These are phyloP conservation scores for Pangasius mekongensis DNA, from an alignment of 2,797 vertebrate species.

Conservation along the genomic window DNA sequence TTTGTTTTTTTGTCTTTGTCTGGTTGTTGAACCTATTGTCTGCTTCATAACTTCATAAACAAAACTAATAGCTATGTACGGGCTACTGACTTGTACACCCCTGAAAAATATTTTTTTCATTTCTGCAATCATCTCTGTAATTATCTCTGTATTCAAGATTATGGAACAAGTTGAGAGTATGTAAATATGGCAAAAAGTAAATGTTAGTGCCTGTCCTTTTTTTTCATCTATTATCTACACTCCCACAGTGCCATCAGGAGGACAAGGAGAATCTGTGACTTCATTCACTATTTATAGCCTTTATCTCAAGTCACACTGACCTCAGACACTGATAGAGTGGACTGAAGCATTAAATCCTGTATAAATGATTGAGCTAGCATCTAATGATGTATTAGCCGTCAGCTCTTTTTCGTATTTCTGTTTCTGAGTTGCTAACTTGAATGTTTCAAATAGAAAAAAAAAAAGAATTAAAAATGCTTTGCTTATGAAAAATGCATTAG, in stretches of 20 bases:
- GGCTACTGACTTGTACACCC: neutral
- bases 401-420: neutral
- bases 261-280: neutral
- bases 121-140: neutral
- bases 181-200: neutral
- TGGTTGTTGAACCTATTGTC: neutral
- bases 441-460: neutral
- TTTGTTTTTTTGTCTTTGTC: neutral
- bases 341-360: neutral
- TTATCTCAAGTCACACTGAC: neutral
- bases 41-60: neutral
- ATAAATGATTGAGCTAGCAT: neutral
- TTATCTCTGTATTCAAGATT: neutral
- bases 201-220: neutral
- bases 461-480: conserved; percentile 6
- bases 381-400: conserved; percentile 13
- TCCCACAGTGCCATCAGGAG: conserved; percentile 30
- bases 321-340: neutral
- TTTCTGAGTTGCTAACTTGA: neutral
- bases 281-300: neutral
- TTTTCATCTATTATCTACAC: neutral
- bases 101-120: neutral
- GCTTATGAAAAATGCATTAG: conserved; percentile 19
- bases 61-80: neutral
- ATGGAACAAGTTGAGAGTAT: neutral